phyloP scores from a whole-genome alignment of 2,113 vertebrate species.

The Hylia prasina region DNA sequence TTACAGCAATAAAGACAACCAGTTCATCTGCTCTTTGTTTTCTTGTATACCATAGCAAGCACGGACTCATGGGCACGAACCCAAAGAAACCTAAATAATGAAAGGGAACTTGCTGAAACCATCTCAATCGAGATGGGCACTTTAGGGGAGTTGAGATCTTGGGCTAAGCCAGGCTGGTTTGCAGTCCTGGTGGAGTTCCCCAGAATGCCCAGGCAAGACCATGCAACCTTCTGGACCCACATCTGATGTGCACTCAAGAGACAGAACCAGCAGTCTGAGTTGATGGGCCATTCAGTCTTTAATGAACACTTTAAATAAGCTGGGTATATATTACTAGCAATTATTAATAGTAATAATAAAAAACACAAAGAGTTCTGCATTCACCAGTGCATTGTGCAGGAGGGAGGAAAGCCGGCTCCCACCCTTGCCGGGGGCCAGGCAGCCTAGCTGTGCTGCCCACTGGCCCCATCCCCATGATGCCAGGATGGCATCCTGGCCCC shows the following conservation, averaged over 20 bases:
- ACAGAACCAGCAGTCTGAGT: background rate
- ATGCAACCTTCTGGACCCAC: rapidly evolving
- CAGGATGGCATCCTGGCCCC: background rate
- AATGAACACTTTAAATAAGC: slow-evolving; percentile 65
- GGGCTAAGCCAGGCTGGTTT: background rate
- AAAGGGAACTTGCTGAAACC: background rate
- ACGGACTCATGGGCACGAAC: rapidly evolving
- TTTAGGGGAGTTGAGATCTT: background rate
- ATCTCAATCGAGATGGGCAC: rapidly evolving
- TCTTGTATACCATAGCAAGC: background rate
- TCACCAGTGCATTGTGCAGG: slow-evolving; percentile 17
- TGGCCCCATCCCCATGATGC: background rate
- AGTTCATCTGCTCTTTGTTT: background rate
- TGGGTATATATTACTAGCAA: slow-evolving; percentile 60
- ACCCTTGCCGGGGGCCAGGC: background rate
- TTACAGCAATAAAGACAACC: slow-evolving; percentile 1
- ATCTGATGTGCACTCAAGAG: rapidly evolving
- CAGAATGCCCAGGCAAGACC: background rate
- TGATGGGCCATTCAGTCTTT: background rate
- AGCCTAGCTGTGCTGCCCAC: background rate
- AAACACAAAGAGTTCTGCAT: slow-evolving; percentile 38
- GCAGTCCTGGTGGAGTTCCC: background rate
- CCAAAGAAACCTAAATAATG: background rate
- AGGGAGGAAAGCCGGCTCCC: slow-evolving; percentile 27
- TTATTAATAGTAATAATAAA: slow-evolving; percentile 35